Percentiles rank a stretch among this genome's conserved stretches.
Conservation (phyloP, 2,888 invertebrate genomes). For the Chaitophorus viminalis region DNA sequence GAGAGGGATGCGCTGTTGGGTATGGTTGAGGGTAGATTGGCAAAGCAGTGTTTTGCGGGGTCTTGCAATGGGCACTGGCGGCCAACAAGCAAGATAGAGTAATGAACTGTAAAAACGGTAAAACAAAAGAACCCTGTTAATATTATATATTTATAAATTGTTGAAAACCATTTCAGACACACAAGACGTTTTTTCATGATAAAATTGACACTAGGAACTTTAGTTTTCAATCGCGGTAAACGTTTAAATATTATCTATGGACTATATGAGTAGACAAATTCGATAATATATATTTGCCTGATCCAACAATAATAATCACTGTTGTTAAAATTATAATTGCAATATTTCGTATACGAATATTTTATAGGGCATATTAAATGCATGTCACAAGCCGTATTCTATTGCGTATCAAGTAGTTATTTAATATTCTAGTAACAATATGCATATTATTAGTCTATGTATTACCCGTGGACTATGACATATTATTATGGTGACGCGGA, state of each 20-base stretch:
- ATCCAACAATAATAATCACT: background rate
- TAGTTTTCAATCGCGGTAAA: background rate
- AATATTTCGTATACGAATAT: background rate
- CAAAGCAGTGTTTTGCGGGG: background rate
- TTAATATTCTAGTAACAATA: background rate
- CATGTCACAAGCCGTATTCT: background rate
- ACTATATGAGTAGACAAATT: background rate
- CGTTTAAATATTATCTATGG: background rate
- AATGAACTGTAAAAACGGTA: slow-evolving; percentile 26
- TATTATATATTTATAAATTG: background rate
- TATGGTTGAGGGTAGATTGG: slow-evolving; percentile 52
- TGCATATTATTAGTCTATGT: background rate
- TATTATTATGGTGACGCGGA: background rate
- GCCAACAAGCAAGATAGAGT: slow-evolving; percentile 44
- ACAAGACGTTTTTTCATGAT: background rate
- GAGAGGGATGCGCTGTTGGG: background rate
- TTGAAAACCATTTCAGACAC: too few species aligned
- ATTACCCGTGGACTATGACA: background rate
- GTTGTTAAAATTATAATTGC: background rate
- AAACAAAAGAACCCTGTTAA: background rate
- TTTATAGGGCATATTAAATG: background rate
- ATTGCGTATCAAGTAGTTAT: background rate
- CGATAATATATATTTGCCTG: background rate
- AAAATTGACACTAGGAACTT: background rate
- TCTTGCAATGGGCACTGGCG: slow-evolving; percentile 1